A percentile compares a stretch with the other conserved stretches of the same genome.
phyloP scores from a whole-genome alignment of 1,140 invertebrate species.

The Drosophila elegans region DNA sequence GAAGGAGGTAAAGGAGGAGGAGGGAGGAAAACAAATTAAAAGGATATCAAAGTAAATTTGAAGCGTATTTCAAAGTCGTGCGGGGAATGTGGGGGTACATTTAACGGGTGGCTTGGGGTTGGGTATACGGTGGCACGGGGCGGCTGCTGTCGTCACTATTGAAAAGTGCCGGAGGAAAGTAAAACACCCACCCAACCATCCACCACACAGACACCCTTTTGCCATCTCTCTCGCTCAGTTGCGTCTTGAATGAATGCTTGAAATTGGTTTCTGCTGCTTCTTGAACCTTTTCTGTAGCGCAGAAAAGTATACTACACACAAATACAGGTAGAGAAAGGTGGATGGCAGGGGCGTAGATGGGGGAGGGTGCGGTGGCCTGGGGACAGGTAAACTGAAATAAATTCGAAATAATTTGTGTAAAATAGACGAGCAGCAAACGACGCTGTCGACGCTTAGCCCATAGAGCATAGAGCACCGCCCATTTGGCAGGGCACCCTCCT shows the following conservation, averaged over 20 bases:
- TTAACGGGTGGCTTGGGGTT: not conserved
- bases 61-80: conserved; percentile 75
- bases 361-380: not conserved
- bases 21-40: conserved; percentile 59
- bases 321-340: conserved; percentile 9
- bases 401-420: conserved; percentile 82
- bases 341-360: not conserved
- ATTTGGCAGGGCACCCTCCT: not conserved
- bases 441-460: conserved; percentile 13
- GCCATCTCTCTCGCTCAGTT: conserved; percentile 44
- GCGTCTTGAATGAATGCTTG: conserved; percentile 75
- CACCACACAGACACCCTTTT: conserved; percentile 18
- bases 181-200: not conserved
- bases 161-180: conserved; percentile 46
- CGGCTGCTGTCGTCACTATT: conserved; percentile 65
- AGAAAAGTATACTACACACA: conserved; percentile 75
- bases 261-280: conserved; percentile 76
- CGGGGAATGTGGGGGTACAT: conserved; percentile 16
- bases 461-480: not conserved
- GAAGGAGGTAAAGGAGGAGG: not conserved
- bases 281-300: conserved; percentile 42
- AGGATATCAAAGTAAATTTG: conserved; percentile 77
- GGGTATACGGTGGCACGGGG: not conserved
- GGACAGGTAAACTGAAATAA: conserved; percentile 75
- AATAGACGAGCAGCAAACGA: conserved; percentile 68